phyloP scores from a whole-genome alignment of 2,113 vertebrate species.

The Tragelaphus buxtoni region DNA sequence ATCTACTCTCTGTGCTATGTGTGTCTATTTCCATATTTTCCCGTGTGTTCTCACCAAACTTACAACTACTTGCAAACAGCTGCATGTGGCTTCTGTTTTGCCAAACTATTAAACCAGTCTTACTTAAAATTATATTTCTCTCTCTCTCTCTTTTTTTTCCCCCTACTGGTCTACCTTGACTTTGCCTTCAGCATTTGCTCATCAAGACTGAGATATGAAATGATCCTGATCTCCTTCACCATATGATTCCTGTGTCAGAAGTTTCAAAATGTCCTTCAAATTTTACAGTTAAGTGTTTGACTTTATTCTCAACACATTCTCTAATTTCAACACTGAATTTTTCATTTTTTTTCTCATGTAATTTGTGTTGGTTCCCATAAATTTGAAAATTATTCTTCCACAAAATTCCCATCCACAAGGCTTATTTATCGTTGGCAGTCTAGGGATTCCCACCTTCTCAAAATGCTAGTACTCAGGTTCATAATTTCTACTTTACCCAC shows the following conservation, averaged over 20 bases:
- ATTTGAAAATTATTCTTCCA: background rate
- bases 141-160: background rate
- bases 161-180: background rate
- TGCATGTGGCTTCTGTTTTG: background rate
- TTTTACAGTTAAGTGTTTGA: background rate
- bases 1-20: background rate
- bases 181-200: background rate
- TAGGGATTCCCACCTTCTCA: background rate
- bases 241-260: background rate
- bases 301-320: background rate
- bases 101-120: background rate
- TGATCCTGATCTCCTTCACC: background rate
- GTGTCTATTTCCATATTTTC: background rate
- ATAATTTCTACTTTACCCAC: background rate
- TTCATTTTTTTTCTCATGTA: background rate
- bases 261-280: background rate
- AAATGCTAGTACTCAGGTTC: background rate
- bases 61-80: background rate
- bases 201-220: background rate
- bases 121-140: background rate
- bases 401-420: background rate
- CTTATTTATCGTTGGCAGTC: background rate
- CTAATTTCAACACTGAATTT: background rate
- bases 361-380: background rate
- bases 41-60: background rate